These are phyloP conservation scores for Eulithis prunata DNA, from an alignment of 2,888 invertebrate genomes.

Conservation along the genomic window DNA sequence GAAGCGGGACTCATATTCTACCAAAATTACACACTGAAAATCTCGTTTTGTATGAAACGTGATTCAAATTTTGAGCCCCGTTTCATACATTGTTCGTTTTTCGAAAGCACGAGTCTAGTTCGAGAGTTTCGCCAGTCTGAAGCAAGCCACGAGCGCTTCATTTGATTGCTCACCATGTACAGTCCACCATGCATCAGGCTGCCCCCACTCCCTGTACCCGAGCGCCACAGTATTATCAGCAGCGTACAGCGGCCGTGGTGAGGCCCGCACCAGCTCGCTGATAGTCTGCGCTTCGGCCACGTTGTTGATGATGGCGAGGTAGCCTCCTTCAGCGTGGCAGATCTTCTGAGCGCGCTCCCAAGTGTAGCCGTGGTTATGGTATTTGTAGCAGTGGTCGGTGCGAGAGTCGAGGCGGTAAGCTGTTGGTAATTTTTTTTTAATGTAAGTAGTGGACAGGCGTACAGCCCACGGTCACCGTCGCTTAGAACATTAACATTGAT, in stretches of 20 bases:
- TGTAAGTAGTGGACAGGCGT: no score
- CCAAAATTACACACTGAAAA: no score
- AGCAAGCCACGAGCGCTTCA: no score
- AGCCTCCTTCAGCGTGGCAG: conserved; percentile 13
- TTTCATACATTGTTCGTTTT: no score
- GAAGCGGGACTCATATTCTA: no score
- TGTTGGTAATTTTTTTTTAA: not conserved
- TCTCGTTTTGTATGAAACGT: no score
- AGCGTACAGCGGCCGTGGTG: conserved; percentile 2
- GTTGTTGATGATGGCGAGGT: conserved; percentile 22
- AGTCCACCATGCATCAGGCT: conserved; percentile 6
- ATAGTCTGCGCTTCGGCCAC: not conserved
- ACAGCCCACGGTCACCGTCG: no score
- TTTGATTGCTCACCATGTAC: conserved; percentile 2
- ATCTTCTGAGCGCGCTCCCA: conserved; percentile 16
- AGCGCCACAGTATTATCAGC: not conserved
- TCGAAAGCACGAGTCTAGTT: no score
- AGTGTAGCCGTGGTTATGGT: conserved; percentile 1
- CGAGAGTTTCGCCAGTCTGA: no score
- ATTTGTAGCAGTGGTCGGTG: conserved; percentile 16
- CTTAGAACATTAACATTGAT: no score
- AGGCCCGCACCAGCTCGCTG: not conserved
- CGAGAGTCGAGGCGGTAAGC: not conserved
- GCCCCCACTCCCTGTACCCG: conserved; percentile 13
- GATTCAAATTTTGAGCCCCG: no score